Conservation (phyloP, 2,797 vertebrate species). For the Spinus olivaceus region DNA sequence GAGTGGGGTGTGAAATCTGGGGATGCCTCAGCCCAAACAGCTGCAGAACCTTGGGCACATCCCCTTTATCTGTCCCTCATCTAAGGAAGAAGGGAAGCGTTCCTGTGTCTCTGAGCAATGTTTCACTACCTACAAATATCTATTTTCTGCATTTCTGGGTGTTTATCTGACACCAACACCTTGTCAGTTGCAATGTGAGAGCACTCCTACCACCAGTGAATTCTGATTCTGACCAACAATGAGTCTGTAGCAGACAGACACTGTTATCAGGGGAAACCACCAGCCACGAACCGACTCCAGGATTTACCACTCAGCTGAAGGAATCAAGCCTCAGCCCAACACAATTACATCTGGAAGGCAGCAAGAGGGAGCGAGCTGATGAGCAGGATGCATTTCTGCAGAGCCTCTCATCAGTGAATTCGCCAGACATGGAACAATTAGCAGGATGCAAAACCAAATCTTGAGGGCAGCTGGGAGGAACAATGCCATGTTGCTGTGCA, state of each 20-base stretch:
- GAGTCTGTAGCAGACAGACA: not conserved
- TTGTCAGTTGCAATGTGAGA: not conserved
- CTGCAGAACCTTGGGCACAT: not conserved
- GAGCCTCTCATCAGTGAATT: not conserved
- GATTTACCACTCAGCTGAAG: not conserved
- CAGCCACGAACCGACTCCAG: not conserved
- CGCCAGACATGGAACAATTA: not conserved
- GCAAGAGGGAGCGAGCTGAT: not conserved
- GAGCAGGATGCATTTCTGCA: not conserved
- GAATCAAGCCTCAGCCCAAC: not conserved
- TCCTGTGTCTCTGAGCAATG: not conserved
- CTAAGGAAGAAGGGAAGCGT: fast-evolving
- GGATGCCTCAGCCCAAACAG: not conserved
- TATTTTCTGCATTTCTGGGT: not conserved
- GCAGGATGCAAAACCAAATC: not conserved
- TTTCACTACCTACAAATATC: not conserved
- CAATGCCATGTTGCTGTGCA: fast-evolving
- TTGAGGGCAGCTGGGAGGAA: not conserved
- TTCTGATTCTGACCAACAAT: not conserved
- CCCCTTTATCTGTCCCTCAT: not conserved
- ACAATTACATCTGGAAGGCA: not conserved
- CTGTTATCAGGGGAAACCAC: not conserved
- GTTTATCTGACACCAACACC: not conserved
- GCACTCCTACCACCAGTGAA: not conserved
- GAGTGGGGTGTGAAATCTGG: not conserved